Percentiles rank a stretch among this genome's conserved stretches.
phyloP scores from a whole-genome alignment of 2,888 invertebrate species.

The Calliopum simillimum region DNA sequence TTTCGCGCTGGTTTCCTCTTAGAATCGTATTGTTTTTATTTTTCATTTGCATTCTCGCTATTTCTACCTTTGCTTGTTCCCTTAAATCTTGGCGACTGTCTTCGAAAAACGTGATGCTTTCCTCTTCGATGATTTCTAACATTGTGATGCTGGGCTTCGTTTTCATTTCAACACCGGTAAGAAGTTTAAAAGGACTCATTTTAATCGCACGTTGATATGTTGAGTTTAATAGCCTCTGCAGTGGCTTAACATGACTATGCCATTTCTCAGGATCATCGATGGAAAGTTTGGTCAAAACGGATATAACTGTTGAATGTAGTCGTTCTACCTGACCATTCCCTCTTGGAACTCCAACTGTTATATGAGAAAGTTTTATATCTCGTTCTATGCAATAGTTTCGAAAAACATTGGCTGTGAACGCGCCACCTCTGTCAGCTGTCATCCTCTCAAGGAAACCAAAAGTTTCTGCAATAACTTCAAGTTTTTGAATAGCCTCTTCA shows the following conservation, averaged over 20 bases:
- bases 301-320: constrained; percentile 37
- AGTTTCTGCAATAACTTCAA: constrained; percentile 33
- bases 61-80: constrained; percentile 33
- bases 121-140: constrained; percentile 28
- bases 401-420: constrained; percentile 39
- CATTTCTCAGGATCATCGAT: constrained; percentile 48
- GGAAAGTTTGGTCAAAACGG: constrained; percentile 36
- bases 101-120: constrained; percentile 34
- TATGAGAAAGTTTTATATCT: not conserved
- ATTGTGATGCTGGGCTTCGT: constrained; percentile 8
- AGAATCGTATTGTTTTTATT: constrained; percentile 41
- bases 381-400: constrained; percentile 40
- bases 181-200: constrained; percentile 50
- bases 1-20: constrained; percentile 32
- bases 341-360: constrained; percentile 49
- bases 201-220: constrained; percentile 44
- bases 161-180: constrained; percentile 44
- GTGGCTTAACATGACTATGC: constrained; percentile 47
- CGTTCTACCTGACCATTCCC: constrained; percentile 47
- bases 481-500: constrained; percentile 38
- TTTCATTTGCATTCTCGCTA: constrained; percentile 41
- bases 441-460: constrained; percentile 39
- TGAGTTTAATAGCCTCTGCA: constrained; percentile 47
- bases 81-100: constrained; percentile 35
- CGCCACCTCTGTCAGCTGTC: constrained; percentile 38